Percentiles rank a stretch among this genome's conserved stretches.
Evolutionary conservation across 1,140 invertebrate genomes (phyloP).

Genomic region (Caenorhabditis tropicalis): DNA sequence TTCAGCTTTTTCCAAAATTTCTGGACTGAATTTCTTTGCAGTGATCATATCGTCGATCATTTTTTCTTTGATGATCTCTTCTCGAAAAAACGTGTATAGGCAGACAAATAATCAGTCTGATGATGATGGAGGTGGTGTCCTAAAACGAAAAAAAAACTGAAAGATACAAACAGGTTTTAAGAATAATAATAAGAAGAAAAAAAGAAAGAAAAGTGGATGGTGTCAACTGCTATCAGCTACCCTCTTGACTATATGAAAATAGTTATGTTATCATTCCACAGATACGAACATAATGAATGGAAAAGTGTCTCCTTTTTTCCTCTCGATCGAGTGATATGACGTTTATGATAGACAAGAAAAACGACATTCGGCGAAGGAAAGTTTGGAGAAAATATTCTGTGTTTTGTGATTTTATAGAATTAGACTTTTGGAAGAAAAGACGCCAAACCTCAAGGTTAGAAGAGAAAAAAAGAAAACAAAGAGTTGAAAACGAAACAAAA

Average conservation of each 20-base stretch:
- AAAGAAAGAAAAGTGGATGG: not conserved
- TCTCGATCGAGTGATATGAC: conserved; percentile 35
- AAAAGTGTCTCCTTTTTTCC: not conserved
- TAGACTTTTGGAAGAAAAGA: not conserved
- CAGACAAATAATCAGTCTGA: conserved; percentile 4
- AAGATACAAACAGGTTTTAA: not conserved
- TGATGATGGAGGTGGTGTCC: not conserved
- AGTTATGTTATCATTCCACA: conserved; percentile 17
- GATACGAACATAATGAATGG: not conserved
- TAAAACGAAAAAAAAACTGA: not conserved
- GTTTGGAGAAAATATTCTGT: not conserved
- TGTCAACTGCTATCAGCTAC: conserved; percentile 13
- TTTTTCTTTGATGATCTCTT: not conserved
- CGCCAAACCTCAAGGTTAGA: conserved; percentile 16
- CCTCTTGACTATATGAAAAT: conserved; percentile 12
- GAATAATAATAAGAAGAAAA: not conserved
- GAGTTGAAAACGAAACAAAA: not conserved
- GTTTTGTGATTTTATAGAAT: conserved; percentile 7
- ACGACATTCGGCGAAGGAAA: conserved; percentile 10
- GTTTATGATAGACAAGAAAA: not conserved
- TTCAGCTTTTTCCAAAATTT: conserved; percentile 29
- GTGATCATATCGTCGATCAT: conserved; percentile 46
- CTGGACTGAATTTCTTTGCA: conserved; percentile 21
- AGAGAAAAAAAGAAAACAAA: not conserved
- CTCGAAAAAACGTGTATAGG: not conserved